phyloP scores from a whole-genome alignment of 2,797 vertebrate genomes.

The Phalanger gymnotis region DNA sequence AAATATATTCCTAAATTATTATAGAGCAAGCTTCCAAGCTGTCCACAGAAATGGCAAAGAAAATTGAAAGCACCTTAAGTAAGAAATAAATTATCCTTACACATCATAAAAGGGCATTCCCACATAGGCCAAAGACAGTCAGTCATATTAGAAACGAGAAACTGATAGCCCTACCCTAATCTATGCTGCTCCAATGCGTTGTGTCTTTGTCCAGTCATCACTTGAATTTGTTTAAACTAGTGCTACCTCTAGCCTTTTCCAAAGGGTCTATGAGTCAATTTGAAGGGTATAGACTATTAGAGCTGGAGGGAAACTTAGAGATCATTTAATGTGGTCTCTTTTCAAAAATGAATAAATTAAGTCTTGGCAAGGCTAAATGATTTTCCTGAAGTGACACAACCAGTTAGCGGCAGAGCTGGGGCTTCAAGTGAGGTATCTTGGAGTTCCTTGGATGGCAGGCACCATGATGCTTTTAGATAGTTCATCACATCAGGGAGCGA shows the following conservation, averaged over 20 bases:
- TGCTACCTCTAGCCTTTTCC: neutral
- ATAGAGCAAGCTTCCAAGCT: neutral
- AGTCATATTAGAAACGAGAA: neutral
- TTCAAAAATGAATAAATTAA: neutral
- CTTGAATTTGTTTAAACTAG: neutral
- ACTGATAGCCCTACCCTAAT: neutral
- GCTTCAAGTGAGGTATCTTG: neutral
- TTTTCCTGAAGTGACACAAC: neutral
- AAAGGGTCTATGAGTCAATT: neutral
- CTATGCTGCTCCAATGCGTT: neutral
- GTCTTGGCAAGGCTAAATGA: neutral
- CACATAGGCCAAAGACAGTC: neutral
- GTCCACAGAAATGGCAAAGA: neutral
- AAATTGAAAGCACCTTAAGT: neutral
- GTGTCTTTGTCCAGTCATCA: neutral
- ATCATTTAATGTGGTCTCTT: neutral
- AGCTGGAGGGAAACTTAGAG: neutral
- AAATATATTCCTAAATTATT: neutral
- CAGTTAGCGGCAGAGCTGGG: neutral
- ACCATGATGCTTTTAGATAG: neutral
- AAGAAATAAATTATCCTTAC: slow-evolving; percentile 28
- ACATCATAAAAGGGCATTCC: neutral
- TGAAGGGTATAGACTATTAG: neutral
- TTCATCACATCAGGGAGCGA: neutral
- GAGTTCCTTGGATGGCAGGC: neutral